Evolutionary conservation across 2,888 invertebrate genomes (phyloP).

Genomic region (Drosophila nigritarsus): DNA sequence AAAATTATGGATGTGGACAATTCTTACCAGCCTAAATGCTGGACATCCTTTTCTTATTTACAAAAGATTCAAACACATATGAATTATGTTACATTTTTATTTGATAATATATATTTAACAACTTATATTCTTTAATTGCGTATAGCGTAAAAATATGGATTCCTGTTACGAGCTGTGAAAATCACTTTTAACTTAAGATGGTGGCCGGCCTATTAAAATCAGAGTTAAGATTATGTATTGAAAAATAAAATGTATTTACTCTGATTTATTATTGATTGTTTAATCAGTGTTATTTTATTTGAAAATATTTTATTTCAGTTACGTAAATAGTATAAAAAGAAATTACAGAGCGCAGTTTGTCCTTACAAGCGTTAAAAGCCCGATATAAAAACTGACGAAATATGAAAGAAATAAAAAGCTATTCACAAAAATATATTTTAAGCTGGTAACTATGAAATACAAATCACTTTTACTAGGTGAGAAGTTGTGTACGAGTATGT

Average conservation of each 20-base stretch:
- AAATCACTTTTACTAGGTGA: conserved; percentile 44
- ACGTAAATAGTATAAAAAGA: conserved; percentile 35
- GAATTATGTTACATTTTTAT: neutral
- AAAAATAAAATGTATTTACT: neutral
- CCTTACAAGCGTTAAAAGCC: neutral
- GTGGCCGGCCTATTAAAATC: neutral
- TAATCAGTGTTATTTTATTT: conserved; percentile 23
- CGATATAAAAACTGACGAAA: neutral
- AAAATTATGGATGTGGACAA: neutral
- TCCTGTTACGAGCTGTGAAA: neutral
- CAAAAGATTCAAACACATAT: neutral
- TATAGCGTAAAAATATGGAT: neutral
- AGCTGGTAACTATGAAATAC: conserved; percentile 13
- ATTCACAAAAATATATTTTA: neutral
- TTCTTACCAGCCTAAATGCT: neutral
- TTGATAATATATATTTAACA: neutral
- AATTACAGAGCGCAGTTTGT: conserved; percentile 45
- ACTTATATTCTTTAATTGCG: neutral
- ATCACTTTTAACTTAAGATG: neutral
- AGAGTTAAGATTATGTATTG: neutral
- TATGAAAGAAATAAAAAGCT: neutral
- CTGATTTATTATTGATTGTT: neutral
- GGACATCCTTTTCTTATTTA: neutral
- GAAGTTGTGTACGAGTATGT: conserved; percentile 24
- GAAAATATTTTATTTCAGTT: conserved; percentile 10